A percentile compares a stretch with the other conserved stretches of the same genome.
Evolutionary conservation across 2,888 invertebrate species (phyloP).

Genomic region (Eupithecia tripunctaria): DNA sequence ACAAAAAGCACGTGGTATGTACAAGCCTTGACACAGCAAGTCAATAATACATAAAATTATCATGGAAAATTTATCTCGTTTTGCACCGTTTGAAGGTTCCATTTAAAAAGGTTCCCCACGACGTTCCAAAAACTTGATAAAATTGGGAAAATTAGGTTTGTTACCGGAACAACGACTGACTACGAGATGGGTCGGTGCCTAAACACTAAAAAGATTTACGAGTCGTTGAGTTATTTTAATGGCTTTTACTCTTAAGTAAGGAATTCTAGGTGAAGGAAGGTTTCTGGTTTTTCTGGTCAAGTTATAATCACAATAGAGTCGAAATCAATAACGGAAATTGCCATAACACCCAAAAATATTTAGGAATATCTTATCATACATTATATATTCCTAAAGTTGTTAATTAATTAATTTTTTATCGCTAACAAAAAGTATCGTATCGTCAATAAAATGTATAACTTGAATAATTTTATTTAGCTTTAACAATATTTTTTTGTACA

Average conservation of each 20-base stretch:
- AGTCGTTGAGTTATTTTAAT: neutral
- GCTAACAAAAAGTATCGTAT: too few relatives aligned
- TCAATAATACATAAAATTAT: neutral
- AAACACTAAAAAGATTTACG: neutral
- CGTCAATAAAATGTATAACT: too few relatives aligned
- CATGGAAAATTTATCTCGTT: neutral
- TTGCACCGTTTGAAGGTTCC: neutral
- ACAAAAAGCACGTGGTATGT: too few relatives aligned
- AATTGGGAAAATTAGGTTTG: conserved; percentile 2
- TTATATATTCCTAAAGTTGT: too few relatives aligned
- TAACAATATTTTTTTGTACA: too few relatives aligned
- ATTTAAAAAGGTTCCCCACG: neutral
- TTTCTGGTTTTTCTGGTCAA: neutral
- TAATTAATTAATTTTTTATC: too few relatives aligned
- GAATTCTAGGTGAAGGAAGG: neutral
- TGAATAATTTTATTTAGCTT: too few relatives aligned
- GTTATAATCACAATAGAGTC: neutral
- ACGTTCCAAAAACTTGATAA: neutral
- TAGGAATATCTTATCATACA: too few relatives aligned
- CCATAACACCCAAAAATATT: neutral
- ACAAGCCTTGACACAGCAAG: neutral
- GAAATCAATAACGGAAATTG: neutral
- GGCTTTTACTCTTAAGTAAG: neutral
- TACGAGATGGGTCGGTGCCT: neutral
- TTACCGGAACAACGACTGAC: neutral